A percentile compares a stretch with the other conserved stretches of the same genome.
Conservation (phyloP, 2,888 invertebrate species). For the Spilosoma lubricipeda region DNA sequence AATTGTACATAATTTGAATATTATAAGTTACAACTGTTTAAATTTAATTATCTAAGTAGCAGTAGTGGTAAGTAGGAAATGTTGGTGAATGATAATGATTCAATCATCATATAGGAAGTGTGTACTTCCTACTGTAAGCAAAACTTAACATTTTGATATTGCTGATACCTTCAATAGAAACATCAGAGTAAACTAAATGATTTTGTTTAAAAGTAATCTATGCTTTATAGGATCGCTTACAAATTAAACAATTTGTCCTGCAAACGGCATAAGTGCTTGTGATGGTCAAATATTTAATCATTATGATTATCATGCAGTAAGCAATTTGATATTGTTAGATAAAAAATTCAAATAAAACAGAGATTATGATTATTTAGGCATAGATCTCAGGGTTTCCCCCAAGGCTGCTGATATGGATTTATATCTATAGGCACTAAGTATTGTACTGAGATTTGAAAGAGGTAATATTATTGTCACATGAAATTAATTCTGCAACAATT, state of each 20-base stretch:
- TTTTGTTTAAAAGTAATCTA: neutral
- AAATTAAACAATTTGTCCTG: neutral
- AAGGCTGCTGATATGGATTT: neutral
- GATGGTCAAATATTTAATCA: neutral
- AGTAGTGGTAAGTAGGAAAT: conserved; percentile 33
- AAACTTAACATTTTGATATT: conserved; percentile 3
- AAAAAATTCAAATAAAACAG: neutral
- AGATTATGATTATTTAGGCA: neutral
- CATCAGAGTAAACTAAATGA: neutral
- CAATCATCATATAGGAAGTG: conserved; percentile 37
- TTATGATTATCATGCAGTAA: neutral
- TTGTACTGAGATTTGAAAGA: neutral
- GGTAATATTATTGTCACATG: neutral
- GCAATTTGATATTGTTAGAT: neutral
- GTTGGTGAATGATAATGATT: conserved; percentile 45
- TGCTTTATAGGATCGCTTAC: neutral
- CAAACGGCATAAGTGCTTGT: neutral
- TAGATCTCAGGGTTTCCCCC: neutral
- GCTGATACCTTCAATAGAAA: neutral
- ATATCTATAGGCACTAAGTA: neutral
- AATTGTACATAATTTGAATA: neutral
- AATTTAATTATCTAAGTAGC: conserved; percentile 29
- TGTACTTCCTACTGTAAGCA: conserved; percentile 33
- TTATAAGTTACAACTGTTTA: neutral
- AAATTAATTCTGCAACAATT: neutral